A percentile compares a stretch with the other conserved stretches of the same genome.
phyloP scores from a whole-genome alignment of 2,113 vertebrate species.

The Thamnaconus septentrionalis region DNA sequence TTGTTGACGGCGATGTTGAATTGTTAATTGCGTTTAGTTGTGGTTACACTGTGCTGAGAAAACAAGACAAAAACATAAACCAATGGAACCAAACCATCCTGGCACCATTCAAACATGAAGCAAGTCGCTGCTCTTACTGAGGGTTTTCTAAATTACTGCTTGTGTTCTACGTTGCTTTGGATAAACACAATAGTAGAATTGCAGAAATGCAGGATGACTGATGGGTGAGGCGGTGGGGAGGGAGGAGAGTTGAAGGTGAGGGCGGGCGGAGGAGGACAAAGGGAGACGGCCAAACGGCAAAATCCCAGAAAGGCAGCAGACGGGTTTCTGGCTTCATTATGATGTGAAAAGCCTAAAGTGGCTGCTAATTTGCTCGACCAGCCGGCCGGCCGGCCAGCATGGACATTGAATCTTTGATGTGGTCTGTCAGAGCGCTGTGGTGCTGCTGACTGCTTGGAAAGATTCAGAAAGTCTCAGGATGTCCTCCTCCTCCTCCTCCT shows the following conservation, averaged over 20 bases:
- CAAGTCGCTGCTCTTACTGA: too few relatives aligned
- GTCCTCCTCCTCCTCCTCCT: conserved; percentile 39
- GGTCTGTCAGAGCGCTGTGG: conserved; percentile 24
- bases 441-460: conserved; percentile 32
- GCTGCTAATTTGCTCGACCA: conserved; percentile 17
- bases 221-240: neutral
- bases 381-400: too few relatives aligned
- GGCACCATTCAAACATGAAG: too few relatives aligned
- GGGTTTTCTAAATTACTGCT: too few relatives aligned
- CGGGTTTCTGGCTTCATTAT: conserved; percentile 14
- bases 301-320: neutral
- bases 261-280: neutral
- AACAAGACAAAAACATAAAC: too few relatives aligned
- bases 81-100: too few relatives aligned
- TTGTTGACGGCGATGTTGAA: too few relatives aligned
- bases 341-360: conserved; percentile 14
- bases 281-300: neutral
- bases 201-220: neutral
- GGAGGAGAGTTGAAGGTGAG: neutral
- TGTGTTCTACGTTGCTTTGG: too few relatives aligned
- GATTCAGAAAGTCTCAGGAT: conserved; percentile 27
- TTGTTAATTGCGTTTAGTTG: too few relatives aligned
- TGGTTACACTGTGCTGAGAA: too few relatives aligned
- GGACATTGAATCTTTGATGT: conserved; percentile 21
- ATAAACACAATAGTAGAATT: too few relatives aligned